Percentiles rank a stretch among this genome's conserved stretches.
These are phyloP conservation scores for Paratilapia polleni DNA, from an alignment of 2,113 vertebrate species.

Conservation along the genomic window DNA sequence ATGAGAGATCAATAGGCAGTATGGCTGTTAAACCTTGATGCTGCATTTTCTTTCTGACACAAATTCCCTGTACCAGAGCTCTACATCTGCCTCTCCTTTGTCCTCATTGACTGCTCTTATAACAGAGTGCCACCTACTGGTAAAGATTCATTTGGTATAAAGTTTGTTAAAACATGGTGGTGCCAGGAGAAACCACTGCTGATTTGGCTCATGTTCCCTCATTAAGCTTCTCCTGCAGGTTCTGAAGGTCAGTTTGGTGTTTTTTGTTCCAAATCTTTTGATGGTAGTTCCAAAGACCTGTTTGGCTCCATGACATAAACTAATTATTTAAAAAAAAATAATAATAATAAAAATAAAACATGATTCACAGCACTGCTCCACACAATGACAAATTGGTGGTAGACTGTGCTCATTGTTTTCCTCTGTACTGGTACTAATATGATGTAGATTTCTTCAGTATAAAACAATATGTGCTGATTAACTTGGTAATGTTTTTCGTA, in stretches of 20 bases:
- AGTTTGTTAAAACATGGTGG: not conserved
- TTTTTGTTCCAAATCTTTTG: constrained; percentile 23
- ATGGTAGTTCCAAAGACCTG: constrained; percentile 3
- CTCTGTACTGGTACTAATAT: not conserved
- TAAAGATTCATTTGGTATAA: not conserved
- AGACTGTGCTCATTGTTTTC: not conserved
- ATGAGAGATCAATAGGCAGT: constrained; percentile 5
- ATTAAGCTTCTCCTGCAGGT: constrained; percentile 22
- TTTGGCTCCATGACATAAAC: not conserved
- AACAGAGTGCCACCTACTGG: constrained; percentile 71
- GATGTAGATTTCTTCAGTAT: not conserved
- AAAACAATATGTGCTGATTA: not conserved
- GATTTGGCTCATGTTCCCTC: constrained; percentile 25
- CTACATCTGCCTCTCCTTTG: not conserved
- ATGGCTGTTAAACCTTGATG: constrained; percentile 9
- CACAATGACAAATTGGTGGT: not conserved
- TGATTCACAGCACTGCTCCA: not conserved
- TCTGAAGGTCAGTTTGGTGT: not conserved
- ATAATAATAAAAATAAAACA: not conserved
- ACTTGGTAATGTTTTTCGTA: not conserved
- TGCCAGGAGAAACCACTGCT: not conserved
- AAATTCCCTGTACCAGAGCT: constrained; percentile 26
- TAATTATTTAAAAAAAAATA: constrained; percentile 6
- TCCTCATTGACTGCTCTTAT: not conserved
- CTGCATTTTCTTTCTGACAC: constrained; percentile 29